Conservation (phyloP, 2,113 vertebrate genomes). For the Anhinga anhinga region DNA sequence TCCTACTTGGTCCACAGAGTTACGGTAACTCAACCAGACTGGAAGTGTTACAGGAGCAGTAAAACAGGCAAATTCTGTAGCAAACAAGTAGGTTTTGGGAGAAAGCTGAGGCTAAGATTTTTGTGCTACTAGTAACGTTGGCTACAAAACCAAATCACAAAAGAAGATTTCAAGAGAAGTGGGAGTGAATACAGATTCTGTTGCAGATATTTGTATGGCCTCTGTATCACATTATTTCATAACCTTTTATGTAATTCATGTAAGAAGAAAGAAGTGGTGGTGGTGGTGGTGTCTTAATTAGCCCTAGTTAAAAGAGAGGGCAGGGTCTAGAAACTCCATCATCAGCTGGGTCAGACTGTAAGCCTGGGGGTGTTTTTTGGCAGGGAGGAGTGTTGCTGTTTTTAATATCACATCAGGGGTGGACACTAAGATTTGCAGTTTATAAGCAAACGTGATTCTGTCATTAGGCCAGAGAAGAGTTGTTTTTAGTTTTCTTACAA, state of each 20-base stretch:
- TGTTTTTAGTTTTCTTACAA: background rate
- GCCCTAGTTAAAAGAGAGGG: background rate
- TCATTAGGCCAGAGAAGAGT: background rate
- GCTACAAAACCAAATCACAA: background rate
- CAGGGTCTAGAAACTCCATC: background rate
- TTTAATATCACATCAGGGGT: background rate
- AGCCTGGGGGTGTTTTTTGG: background rate
- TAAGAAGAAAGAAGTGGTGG: background rate
- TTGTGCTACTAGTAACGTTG: background rate
- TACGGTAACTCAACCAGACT: background rate
- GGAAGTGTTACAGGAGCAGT: rapidly evolving
- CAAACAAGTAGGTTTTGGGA: background rate
- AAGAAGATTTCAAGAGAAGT: background rate
- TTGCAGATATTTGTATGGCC: background rate
- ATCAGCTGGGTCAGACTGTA: background rate
- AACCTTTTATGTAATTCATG: background rate
- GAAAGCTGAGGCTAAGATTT: background rate
- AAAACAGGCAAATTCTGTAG: background rate
- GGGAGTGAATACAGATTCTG: background rate
- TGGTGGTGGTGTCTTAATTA: background rate
- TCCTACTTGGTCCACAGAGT: background rate
- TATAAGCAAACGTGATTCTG: background rate
- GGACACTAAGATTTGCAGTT: background rate
- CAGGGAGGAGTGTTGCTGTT: background rate
- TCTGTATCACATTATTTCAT: background rate